A percentile compares a stretch with the other conserved stretches of the same genome.
Evolutionary conservation across 53 echinoderm and acorn worm genomes (phyloP).

Genomic region (Patiria pectinifera): DNA sequence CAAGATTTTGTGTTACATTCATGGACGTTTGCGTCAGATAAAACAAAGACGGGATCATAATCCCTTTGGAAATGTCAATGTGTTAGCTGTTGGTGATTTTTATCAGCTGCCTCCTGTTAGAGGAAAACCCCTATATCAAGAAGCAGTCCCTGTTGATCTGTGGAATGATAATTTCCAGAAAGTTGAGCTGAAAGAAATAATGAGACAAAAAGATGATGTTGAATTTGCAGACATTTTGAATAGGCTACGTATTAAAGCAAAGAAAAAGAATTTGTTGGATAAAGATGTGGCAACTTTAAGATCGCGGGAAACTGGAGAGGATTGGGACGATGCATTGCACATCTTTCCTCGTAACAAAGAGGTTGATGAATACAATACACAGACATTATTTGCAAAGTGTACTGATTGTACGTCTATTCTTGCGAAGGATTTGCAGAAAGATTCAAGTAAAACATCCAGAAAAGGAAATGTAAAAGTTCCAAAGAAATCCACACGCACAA

Average conservation of each 20-base stretch:
- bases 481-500: constrained; percentile 17
- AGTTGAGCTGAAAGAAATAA: not conserved
- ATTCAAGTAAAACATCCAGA: not conserved
- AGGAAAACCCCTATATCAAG: constrained; percentile 53
- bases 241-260: not conserved
- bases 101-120: constrained; percentile 73
- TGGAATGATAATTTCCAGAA: not conserved
- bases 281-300: constrained; percentile 9
- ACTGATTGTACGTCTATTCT: constrained; percentile 48
- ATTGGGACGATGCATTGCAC: too few species aligned
- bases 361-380: too few species aligned
- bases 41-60: constrained; percentile 50
- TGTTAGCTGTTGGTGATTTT: constrained; percentile 80
- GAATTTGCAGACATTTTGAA: not conserved
- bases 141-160: constrained; percentile 21
- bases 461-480: not conserved
- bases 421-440: constrained; percentile 51
- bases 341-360: too few species aligned
- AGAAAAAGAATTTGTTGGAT: not conserved
- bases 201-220: not conserved
- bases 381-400: constrained; percentile 59
- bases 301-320: too few species aligned
- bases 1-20: constrained; percentile 70
- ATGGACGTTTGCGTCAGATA: too few species aligned
- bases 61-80: constrained; percentile 69